Evolutionary conservation across 2,113 vertebrate genomes (phyloP), one percentile per base, ranked within the genome.

Genomic region (Catharus bicknelli): DNA sequence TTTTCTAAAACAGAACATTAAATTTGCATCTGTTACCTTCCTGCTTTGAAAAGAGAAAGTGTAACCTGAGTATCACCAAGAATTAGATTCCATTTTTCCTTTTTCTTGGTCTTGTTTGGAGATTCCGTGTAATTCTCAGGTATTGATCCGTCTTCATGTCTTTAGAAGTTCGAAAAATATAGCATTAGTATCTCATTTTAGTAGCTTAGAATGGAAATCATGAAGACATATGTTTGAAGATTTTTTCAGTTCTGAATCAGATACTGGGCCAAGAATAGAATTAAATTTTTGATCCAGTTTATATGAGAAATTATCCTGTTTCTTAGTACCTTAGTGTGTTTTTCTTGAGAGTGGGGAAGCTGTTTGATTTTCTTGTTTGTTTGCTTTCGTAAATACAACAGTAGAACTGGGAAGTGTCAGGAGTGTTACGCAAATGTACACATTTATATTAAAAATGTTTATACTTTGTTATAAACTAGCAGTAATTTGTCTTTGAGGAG

Each of bases 321-420:
- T 18, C n/a, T 8, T 54, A 48, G 9, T 40, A 29, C 18, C 48
- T 38, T 13, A 9, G 0, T 45, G 4, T 3, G 21, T 42, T 48
- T 54, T 66, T 29, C 5, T 21, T 54, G 53, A 59, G 9, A 23
- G 1, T 1, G 2, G 7, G 6, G 6, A 0, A 19, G 5, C 5
- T 42, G 6, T 70, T 58, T 20, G 27, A 13, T 38, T 50, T 22
- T 19, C 21, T 32, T 25, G 4, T 45, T 47, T 89, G 14, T 23
- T 55, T 89, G 18, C 13, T 63, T 73, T 77, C 61, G 30, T 18
- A 86, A 54, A 36, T 47, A 7, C 6, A 32, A 51, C 7, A 42
- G 26, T 9, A 80, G 83, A 68, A 81, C 1, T 12, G 76, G 12
- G 11, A 73, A 48, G 4, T 34, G 3, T 38, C 14, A 30, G 10